phyloP scores from a whole-genome alignment of 2,797 vertebrate genomes.

The Capromys pilorides region DNA sequence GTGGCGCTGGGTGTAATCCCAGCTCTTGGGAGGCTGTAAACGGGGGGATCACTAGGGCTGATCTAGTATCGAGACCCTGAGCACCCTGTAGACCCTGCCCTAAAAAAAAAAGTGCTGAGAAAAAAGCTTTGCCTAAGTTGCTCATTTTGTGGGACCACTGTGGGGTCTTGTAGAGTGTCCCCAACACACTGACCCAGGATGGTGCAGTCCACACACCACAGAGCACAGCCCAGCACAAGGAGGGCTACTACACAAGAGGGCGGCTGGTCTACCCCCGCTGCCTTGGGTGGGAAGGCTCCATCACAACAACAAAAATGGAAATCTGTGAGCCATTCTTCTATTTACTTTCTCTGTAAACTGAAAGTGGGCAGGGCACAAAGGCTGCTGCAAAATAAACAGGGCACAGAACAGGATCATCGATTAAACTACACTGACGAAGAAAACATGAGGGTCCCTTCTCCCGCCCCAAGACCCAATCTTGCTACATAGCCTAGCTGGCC shows the following conservation, averaged over 20 bases:
- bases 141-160: background rate
- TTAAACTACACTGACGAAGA: background rate
- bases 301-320: constrained; percentile 47
- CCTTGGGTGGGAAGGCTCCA: background rate
- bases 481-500: background rate
- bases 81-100: no score
- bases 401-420: background rate
- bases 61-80: no score
- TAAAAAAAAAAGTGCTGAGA: background rate
- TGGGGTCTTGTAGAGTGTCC: accelerated
- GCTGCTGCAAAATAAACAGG: background rate
- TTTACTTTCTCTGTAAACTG: constrained; percentile 49
- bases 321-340: constrained; percentile 41
- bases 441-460: background rate
- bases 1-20: no score
- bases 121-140: background rate
- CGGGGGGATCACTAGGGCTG: no score
- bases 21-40: no score
- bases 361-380: background rate
- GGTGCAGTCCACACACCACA: background rate
- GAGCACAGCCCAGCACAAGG: background rate
- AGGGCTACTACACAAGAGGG: background rate
- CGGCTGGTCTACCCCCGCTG: background rate
- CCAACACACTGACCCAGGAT: accelerated
- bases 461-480: background rate